A percentile compares a stretch with the other conserved stretches of the same genome.
These are phyloP conservation scores for Ceratina japonica DNA, from an alignment of 1,140 invertebrate species.

Conservation along the genomic window DNA sequence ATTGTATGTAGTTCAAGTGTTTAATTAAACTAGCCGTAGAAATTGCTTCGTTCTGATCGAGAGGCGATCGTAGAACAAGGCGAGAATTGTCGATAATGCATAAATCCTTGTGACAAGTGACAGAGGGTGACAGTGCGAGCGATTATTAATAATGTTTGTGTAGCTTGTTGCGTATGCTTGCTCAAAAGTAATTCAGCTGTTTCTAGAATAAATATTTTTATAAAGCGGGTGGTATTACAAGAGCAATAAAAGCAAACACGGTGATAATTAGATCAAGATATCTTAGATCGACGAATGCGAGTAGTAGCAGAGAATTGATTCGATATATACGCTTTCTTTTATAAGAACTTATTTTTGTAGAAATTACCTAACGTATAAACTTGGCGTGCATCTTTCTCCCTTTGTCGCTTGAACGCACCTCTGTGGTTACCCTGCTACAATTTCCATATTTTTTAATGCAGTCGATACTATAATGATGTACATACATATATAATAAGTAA, in stretches of 20 bases:
- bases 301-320: slow-evolving; percentile 47
- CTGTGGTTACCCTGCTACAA: slow-evolving; percentile 43
- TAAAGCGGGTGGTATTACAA: slow-evolving; percentile 57
- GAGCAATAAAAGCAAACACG: slow-evolving; percentile 60
- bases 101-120: slow-evolving; percentile 48
- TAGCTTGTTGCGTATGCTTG: slow-evolving; percentile 47
- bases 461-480: slow-evolving; percentile 49
- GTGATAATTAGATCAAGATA: slow-evolving; percentile 28
- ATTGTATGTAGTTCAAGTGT: slow-evolving; percentile 45
- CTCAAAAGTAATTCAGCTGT: slow-evolving; percentile 56
- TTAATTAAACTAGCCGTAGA: slow-evolving; percentile 40
- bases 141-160: slow-evolving; percentile 35
- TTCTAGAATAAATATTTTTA: slow-evolving; percentile 69
- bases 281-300: slow-evolving; percentile 25
- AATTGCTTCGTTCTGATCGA: slow-evolving; percentile 42
- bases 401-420: slow-evolving; percentile 50
- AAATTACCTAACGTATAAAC: slow-evolving; percentile 16
- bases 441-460: slow-evolving; percentile 61
- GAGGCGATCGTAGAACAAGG: slow-evolving; percentile 35
- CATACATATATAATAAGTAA: slow-evolving; percentile 50
- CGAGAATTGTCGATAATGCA: slow-evolving; percentile 42
- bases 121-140: slow-evolving; percentile 52
- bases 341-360: slow-evolving; percentile 72
- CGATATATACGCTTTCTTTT: slow-evolving; percentile 33
- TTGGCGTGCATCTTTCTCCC: slow-evolving; percentile 36